A percentile compares a stretch with the other conserved stretches of the same genome.
Evolutionary conservation across 2,797 vertebrate genomes (phyloP).

Genomic region (Bradypodion pumilum): DNA sequence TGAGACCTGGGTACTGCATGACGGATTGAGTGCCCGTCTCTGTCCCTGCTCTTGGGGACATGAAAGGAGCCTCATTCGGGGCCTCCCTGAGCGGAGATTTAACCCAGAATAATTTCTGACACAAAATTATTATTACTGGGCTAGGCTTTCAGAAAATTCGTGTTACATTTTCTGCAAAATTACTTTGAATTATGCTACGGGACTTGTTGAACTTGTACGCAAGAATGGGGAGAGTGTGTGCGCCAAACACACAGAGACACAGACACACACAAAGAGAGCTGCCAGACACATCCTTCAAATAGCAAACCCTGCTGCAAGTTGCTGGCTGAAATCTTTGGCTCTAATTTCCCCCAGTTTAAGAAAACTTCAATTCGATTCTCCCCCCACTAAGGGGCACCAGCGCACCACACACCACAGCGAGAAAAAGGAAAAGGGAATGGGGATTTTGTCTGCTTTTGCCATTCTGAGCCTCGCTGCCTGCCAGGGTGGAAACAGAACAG

Average conservation of each 20-base stretch:
- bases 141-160: neutral
- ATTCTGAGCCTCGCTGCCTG: conserved; percentile 25
- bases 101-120: no score
- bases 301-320: neutral
- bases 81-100: no score
- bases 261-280: neutral
- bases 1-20: no score
- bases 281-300: no score
- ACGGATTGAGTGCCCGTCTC: no score
- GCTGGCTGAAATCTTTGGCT: conserved; percentile 14
- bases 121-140: no score
- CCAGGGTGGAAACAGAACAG: conserved; percentile 40
- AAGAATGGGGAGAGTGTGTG: neutral
- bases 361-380: conserved; percentile 73
- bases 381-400: conserved; percentile 80
- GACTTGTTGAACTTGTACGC: neutral
- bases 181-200: neutral
- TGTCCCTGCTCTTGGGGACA: no score
- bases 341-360: conserved; percentile 34
- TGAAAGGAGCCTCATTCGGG: no score
- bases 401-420: conserved; percentile 67
- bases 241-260: no score
- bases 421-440: conserved; percentile 62
- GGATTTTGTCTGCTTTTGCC: conserved; percentile 47
- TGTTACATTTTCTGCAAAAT: neutral